Percentiles rank a stretch among this genome's conserved stretches.
Conservation (phyloP, 2,888 invertebrate species). For the Taphrorychus bicolor region DNA sequence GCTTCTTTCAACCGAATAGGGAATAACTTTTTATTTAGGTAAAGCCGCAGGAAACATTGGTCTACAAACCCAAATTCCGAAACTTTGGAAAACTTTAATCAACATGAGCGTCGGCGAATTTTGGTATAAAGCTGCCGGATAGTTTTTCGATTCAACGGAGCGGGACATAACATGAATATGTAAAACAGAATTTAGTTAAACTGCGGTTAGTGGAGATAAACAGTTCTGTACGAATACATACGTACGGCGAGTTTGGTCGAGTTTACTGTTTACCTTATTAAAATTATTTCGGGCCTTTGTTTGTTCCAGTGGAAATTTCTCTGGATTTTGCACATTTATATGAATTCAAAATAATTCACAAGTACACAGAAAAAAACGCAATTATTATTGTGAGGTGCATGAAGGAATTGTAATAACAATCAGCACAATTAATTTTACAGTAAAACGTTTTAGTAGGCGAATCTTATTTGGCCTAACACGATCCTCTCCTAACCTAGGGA, state of each 20-base stretch:
- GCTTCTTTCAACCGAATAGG: neutral
- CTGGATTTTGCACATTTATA: neutral
- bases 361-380: neutral
- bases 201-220: conserved; percentile 12
- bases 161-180: conserved; percentile 20
- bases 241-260: neutral
- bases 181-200: conserved; percentile 21
- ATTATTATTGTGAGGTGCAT: neutral
- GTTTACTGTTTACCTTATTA: conserved; percentile 1
- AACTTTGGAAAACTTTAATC: neutral
- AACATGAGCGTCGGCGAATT: conserved; percentile 1
- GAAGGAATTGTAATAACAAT: no score
- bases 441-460: neutral
- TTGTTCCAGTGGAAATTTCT: neutral
- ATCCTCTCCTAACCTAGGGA: conserved; percentile 13
- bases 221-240: neutral
- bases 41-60: neutral
- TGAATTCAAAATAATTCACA: no score
- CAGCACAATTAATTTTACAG: no score
- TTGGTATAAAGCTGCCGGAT: conserved; percentile 12
- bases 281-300: neutral
- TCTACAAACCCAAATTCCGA: neutral
- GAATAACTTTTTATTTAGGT: no score
- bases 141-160: conserved; percentile 14
- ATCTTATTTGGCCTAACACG: conserved; percentile 1